Conservation (phyloP, 92 coral and sea anemone species). For the Epizoanthus illoricatus region DNA sequence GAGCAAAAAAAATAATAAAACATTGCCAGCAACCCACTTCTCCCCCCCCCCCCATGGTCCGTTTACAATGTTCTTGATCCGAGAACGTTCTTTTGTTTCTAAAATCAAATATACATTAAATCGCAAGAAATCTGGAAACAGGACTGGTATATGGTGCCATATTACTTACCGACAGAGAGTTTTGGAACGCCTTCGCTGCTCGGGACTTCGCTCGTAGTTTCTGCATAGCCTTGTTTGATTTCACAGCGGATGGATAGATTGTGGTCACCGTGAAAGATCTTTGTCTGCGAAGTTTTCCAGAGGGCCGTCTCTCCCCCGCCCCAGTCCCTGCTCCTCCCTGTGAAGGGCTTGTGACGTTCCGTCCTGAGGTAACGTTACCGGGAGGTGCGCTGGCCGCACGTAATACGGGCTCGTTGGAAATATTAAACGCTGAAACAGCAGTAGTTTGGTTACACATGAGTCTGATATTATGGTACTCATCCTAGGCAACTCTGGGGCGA, state of each 20-base stretch:
- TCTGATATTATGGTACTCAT: no score
- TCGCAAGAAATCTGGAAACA: no score
- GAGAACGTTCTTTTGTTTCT: no score
- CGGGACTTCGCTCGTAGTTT: slow-evolving; percentile 81
- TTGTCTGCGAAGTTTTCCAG: slow-evolving; percentile 60
- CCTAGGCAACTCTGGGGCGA: no score
- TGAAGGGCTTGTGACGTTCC: slow-evolving; percentile 28
- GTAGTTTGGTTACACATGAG: neutral
- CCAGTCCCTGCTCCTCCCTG: slow-evolving; percentile 36
- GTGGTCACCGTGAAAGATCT: slow-evolving; percentile 81
- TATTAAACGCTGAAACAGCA: slow-evolving; percentile 20
- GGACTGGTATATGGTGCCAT: neutral
- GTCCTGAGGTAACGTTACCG: slow-evolving; percentile 22
- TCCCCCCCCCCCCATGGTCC: no score
- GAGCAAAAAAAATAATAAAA: no score
- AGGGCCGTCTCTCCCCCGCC: slow-evolving; percentile 52
- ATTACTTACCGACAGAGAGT: slow-evolving; percentile 65
- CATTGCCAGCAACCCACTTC: no score
- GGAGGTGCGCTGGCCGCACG: slow-evolving; percentile 74
- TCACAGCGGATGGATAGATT: slow-evolving; percentile 74
- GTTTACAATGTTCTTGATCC: no score
- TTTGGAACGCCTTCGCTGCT: slow-evolving; percentile 78
- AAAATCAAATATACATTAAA: no score
- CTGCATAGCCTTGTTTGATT: slow-evolving; percentile 79
- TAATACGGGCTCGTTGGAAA: slow-evolving; percentile 54